Evolutionary conservation across 1,140 invertebrate genomes (phyloP), one percentile per base, ranked within the genome.

Genomic region (Drosophila asahinai): DNA sequence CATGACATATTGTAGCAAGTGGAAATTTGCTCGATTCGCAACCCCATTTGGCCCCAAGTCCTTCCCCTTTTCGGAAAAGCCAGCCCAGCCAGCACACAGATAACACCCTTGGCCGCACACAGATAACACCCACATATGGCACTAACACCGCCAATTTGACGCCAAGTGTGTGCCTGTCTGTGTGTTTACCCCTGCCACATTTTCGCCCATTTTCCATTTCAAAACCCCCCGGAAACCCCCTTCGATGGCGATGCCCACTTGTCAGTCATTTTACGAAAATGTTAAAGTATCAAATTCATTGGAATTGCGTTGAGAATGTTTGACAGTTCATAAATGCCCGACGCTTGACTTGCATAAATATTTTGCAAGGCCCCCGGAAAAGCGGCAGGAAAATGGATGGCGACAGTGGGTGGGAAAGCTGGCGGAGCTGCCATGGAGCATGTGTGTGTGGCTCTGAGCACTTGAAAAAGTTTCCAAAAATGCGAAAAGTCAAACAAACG

Each of bases 251-350:
- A 47, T 71, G 67, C 33, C 47, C 67, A 76, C 76, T 80, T 82
- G 81, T 80, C 76, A 80, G 86, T 71, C 86, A 90, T 90, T 89
- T 91, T 91, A 78, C 79, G 81, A 91, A 91, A 91, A 91, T 91
- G 89, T 91, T 91, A 89, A 91, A 91, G 89, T 91, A 91, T 91
- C 89, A 91, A 91, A 91, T 91, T 91, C 89, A 91, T 91, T 91
- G 89, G 79, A 91, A 91, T 91, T 91, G 89, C 89, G 89, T 86
- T 91, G 89, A 91, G 89, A 91, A 89, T 91, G 89, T 91, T 91
- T 91, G 89, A 91, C 89, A 91, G 89, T 91, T 91, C 89, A 91
- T 91, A 91, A 90, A 91, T 87, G 89, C 90, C 87, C 84, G 81
- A 70, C 71, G 81, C 89, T 91, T 91, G 89, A 91, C 89, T 91